Evolutionary conservation across 2,888 invertebrate genomes (phyloP).

Genomic region (Lochmaea capreae): DNA sequence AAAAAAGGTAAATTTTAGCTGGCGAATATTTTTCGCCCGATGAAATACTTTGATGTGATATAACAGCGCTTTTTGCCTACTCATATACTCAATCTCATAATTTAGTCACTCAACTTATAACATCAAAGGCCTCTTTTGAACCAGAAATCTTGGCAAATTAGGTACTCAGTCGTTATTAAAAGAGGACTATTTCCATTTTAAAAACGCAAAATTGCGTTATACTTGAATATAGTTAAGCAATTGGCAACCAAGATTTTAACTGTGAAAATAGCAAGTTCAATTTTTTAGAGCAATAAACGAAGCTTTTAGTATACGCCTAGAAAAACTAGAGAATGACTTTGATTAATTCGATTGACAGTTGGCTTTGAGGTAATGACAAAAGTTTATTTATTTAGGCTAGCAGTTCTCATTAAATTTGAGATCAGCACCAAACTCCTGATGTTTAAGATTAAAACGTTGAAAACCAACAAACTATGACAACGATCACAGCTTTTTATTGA

Average conservation of each 20-base stretch:
- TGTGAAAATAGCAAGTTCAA: neutral
- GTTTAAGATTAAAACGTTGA: too few species aligned
- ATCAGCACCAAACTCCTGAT: too few species aligned
- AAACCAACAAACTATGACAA: too few species aligned
- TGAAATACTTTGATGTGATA: constrained; percentile 10
- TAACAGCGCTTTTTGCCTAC: constrained; percentile 6
- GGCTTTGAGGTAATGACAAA: too few species aligned
- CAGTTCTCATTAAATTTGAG: too few species aligned
- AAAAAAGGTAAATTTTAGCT: neutral
- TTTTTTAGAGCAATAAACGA: too few species aligned
- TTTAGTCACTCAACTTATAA: constrained; percentile 7
- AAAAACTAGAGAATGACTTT: too few species aligned
- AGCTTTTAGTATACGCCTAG: too few species aligned
- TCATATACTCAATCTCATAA: neutral
- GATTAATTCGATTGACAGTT: too few species aligned
- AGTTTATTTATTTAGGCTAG: too few species aligned
- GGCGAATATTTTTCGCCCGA: constrained; percentile 7
- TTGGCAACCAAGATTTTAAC: neutral
- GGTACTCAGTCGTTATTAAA: neutral
- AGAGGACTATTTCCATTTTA: neutral
- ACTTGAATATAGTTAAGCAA: neutral
- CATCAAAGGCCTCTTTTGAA: constrained; percentile 4
- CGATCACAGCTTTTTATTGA: too few species aligned
- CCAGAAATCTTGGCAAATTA: neutral
- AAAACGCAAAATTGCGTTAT: neutral